Percentiles rank a stretch among this genome's conserved stretches.
phyloP scores from a whole-genome alignment of 2,113 vertebrate genomes.

The Chloebia gouldiae region DNA sequence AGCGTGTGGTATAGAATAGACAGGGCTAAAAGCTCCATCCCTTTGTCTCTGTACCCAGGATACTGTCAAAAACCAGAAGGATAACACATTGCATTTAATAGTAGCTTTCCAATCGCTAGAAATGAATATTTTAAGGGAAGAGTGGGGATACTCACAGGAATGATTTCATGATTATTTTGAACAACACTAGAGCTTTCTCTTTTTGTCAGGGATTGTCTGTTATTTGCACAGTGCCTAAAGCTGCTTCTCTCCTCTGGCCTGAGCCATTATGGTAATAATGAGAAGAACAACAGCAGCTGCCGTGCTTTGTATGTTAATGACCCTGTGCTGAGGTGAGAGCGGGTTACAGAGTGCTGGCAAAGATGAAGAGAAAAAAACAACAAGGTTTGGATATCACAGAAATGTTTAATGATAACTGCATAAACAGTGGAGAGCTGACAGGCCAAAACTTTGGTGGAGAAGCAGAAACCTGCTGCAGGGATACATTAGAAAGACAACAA shows the following conservation, averaged over 20 bases:
- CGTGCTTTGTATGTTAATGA: constrained; percentile 20
- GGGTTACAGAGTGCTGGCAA: background rate
- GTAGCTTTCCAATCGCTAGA: background rate
- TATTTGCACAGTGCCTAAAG: background rate
- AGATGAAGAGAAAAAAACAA: background rate
- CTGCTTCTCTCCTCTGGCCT: background rate
- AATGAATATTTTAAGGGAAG: background rate
- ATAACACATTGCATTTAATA: background rate
- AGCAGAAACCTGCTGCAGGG: background rate
- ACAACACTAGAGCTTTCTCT: background rate
- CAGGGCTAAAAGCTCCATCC: background rate
- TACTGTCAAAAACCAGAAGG: background rate
- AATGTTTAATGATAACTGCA: background rate
- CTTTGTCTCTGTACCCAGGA: background rate
- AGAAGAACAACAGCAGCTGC: background rate
- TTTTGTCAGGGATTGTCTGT: background rate
- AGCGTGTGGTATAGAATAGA: background rate
- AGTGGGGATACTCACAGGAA: background rate
- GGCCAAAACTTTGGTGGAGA: background rate
- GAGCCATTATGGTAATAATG: constrained; percentile 16
- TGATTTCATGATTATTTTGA: background rate
- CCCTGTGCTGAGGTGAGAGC: background rate
- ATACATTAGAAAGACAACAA: background rate
- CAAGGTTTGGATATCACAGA: background rate
- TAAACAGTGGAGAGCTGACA: background rate